Percentiles rank a stretch among this genome's conserved stretches.
Conservation (phyloP, 2,113 vertebrate genomes). For the Fregetta grallaria region DNA sequence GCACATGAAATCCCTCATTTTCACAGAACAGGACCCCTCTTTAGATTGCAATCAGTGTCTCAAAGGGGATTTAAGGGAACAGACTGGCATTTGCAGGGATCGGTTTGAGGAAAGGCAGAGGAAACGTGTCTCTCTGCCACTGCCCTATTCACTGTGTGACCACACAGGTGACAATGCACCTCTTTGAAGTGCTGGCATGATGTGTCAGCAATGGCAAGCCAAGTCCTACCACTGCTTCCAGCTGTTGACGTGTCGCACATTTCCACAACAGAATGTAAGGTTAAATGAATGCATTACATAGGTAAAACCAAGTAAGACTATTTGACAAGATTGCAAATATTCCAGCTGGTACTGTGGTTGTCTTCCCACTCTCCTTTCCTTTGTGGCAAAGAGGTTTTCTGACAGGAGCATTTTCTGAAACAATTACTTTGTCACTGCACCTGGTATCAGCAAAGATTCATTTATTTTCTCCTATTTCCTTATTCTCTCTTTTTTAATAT, state of each 20-base stretch:
- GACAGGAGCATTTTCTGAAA: neutral
- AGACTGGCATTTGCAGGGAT: neutral
- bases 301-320: neutral
- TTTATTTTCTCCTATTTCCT: neutral
- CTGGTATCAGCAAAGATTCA: neutral
- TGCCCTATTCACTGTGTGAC: neutral
- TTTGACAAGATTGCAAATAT: neutral
- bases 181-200: neutral
- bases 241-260: neutral
- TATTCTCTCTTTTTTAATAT: neutral
- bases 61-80: neutral
- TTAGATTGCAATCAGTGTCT: neutral
- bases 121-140: fast-evolving
- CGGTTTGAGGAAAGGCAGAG: fast-evolving
- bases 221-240: neutral
- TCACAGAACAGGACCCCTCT: neutral
- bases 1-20: neutral
- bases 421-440: neutral
- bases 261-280: neutral
- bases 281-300: neutral
- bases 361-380: neutral
- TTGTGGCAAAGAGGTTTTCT: neutral
- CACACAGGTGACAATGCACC: neutral
- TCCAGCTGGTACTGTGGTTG: neutral
- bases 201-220: neutral